Percentiles rank a stretch among this genome's conserved stretches.
These are phyloP conservation scores for Pyrrhia umbra DNA, from an alignment of 2,888 invertebrate species.

Conservation along the genomic window DNA sequence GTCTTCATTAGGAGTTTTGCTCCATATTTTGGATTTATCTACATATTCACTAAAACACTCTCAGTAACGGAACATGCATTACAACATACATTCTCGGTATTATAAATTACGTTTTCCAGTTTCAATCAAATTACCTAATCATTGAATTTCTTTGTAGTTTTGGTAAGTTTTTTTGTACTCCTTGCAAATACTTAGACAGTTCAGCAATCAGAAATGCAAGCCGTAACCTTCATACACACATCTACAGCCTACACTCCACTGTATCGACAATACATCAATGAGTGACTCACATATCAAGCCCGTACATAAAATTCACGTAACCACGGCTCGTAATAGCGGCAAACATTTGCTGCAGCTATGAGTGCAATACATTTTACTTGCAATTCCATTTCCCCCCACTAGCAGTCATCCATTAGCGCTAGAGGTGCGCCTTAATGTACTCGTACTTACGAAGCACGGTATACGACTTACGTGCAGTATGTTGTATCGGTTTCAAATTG, in stretches of 20 bases:
- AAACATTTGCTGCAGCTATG: slow-evolving; percentile 66
- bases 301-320: neutral
- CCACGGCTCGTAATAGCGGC: slow-evolving; percentile 75
- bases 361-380: slow-evolving; percentile 80
- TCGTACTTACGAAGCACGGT: slow-evolving; percentile 37
- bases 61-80: no score
- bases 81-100: no score
- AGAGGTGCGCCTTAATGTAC: slow-evolving; percentile 77
- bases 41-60: no score
- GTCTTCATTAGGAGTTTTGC: no score
- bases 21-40: no score
- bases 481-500: slow-evolving; percentile 60
- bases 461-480: slow-evolving; percentile 59
- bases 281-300: neutral
- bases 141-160: no score
- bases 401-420: slow-evolving; percentile 68
- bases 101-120: no score
- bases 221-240: neutral
- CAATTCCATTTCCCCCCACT: slow-evolving; percentile 71
- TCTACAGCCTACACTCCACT: neutral
- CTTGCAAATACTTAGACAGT: no score
- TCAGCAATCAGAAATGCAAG: neutral
- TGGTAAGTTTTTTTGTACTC: neutral
- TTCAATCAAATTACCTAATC: no score
- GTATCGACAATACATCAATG: neutral